Conservation (phyloP, 2,888 invertebrate genomes). For the Nezara viridula region DNA sequence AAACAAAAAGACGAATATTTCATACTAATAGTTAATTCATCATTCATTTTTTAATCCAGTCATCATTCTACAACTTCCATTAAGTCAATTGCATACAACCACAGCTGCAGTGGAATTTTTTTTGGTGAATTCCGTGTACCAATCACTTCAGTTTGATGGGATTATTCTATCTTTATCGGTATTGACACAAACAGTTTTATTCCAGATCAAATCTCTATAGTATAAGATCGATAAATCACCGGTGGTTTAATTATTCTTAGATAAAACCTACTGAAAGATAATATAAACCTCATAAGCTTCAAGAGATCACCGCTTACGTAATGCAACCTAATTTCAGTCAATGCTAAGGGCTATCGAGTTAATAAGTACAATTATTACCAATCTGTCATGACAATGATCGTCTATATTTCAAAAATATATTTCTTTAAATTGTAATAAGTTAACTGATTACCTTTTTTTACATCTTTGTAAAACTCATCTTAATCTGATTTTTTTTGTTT, state of each 20-base stretch:
- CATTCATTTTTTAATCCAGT: too few relatives aligned
- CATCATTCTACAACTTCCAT: too few relatives aligned
- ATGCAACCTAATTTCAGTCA: neutral
- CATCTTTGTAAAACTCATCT: too few relatives aligned
- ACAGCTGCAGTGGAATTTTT: neutral
- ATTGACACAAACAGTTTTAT: neutral
- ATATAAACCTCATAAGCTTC: neutral
- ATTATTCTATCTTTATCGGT: neutral
- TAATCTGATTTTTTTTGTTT: too few relatives aligned
- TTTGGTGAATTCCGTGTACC: neutral
- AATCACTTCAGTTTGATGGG: neutral
- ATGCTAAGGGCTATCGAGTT: neutral
- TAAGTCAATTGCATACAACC: too few relatives aligned
- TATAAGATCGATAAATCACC: neutral
- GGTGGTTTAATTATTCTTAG: neutral
- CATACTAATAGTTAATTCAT: too few relatives aligned
- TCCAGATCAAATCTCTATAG: neutral
- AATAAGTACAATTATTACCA: neutral
- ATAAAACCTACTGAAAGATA: neutral
- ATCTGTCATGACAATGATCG: neutral
- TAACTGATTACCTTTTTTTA: too few relatives aligned
- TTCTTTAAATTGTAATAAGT: too few relatives aligned
- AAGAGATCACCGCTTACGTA: neutral
- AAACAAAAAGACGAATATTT: too few relatives aligned
- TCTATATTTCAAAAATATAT: too few relatives aligned